phyloP scores from a whole-genome alignment of 2,888 invertebrate genomes.

The Elmis aenea region DNA sequence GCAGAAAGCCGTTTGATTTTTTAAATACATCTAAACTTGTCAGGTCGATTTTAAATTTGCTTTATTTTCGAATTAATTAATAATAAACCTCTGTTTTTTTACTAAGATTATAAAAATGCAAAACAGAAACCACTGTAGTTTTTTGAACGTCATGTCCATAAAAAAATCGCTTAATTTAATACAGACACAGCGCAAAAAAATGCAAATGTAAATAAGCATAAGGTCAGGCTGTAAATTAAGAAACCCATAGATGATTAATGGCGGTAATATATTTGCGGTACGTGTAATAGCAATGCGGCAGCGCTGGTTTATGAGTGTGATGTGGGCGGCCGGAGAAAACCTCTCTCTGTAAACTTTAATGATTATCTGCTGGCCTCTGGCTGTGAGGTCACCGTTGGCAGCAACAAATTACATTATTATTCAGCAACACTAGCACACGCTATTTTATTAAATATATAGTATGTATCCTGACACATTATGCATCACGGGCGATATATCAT shows the following conservation, averaged over 20 bases:
- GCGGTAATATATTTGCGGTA: conserved; percentile 29
- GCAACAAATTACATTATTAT: conserved; percentile 43
- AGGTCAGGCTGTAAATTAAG: conserved; percentile 19
- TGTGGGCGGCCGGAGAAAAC: conserved; percentile 37
- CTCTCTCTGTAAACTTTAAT: conserved; percentile 38
- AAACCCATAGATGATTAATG: conserved; percentile 31
- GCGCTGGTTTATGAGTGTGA: conserved; percentile 32
- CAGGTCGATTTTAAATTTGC: too few relatives aligned
- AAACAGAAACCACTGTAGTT: too few relatives aligned
- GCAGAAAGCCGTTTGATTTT: too few relatives aligned
- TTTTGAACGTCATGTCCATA: too few relatives aligned
- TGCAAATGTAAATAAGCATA: conserved; percentile 10
- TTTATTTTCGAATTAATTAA: too few relatives aligned
- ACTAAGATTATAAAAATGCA: too few relatives aligned
- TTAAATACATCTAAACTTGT: too few relatives aligned
- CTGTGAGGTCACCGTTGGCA: conserved; percentile 40
- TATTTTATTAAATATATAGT: conserved; percentile 38
- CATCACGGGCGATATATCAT: conserved; percentile 38
- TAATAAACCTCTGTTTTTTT: too few relatives aligned
- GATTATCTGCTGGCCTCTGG: conserved; percentile 38
- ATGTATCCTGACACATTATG: conserved; percentile 38
- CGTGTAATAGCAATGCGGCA: conserved; percentile 30
- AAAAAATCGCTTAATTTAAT: conserved; percentile 1
- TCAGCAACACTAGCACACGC: conserved; percentile 38
- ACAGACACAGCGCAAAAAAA: conserved; percentile 4